Evolutionary conservation across 2,113 vertebrate species (phyloP), one percentile per base, ranked within the genome.

Genomic region (Atrichornis clamosus): DNA sequence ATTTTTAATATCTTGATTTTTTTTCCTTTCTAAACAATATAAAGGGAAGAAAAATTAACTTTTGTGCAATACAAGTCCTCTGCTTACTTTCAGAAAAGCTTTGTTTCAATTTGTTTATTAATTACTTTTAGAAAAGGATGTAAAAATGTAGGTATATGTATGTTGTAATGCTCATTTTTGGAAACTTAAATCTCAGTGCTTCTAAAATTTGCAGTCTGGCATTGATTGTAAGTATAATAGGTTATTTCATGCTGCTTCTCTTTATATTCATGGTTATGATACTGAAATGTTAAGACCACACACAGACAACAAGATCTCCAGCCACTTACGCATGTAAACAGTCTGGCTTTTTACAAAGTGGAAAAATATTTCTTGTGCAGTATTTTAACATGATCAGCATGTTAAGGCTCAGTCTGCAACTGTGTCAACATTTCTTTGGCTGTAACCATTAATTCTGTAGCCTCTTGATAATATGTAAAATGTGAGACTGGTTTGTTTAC

Each of bases 231-330:
- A 98, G 95, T 97, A 86, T 95, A 96, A 91, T 94, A 97, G 98
- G 97, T 96, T 98, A 93, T 94, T 98, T 98, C 98, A 97, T 98
- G 98, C 96, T 98, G 98, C 97, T 98, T 97, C 96, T 97, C 97
- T 98, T 97, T 98, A 97, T 97, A 92, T 98, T 98, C 97, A 78
- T 97, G 97, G 97, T 97, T 98, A 96, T 96, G 98, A 97, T 97
- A 97, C 97, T 98, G 98, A 98, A 98, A 98, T 98, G 98, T 98
- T 97, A 96, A 98, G 98, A 98, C 98, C 98, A 98, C 98, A 98
- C 98, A 98, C 98, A 98, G 97, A 95, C 97, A 98, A 97, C 97
- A 97, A 97, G 97, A 95, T 98, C 97, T 98, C 97, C 97, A 98
- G 97, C 97, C 97, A 98, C 98, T 98, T 98, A 97, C 2, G 62